Base-by-base conservation (phyloP, 1,140 invertebrate genomes). In the Aphis gossypii region DNA sequence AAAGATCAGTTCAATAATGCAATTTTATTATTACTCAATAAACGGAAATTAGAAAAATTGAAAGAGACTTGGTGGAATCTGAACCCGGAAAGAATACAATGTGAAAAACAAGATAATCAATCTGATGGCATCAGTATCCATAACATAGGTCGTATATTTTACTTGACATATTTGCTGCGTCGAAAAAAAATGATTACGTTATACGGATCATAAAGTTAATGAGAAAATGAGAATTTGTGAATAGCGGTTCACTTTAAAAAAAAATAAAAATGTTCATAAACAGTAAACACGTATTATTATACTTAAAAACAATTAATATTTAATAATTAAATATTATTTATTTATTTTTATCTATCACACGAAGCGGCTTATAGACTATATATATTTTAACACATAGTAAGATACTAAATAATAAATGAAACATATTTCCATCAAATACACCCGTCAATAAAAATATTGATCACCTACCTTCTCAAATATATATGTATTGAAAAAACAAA, bases 11-110 rank as follows among this genome's bases (percentile, higher is more conserved):
- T 98, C 93, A 98, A 98, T 95, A 98, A 98, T 95, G 98, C 98
- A 41, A 99, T 99, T 94, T 96, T 99, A 11, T 97, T 98, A 94
- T 96, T 99, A 18, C 96, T 99, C 30, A 99, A 99, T 95, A 98
- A 98, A 94, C 96, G 99, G 5, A 97, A 97, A 95, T 95, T 99
- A 94, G 99, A 99, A 96, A 97, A 98, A 94, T 95, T 99, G 1
- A 99, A 99, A 95, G 98, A 99, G 94, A 97, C 97, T 94, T 99
- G 99, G 98, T 99, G 99, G 99, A 98, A 97, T 94, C 96, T 97
- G 93, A 99, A 99, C 95, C 96, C 97, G 0, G 96, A 97, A 1
- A 97, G 96, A 76, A 96, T 97, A 94, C 96, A 97, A 46, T 99
- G 99, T 95, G 97, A 98, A 82, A 97, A 98, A 94, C 96, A 97